A percentile compares a stretch with the other conserved stretches of the same genome.
Conservation (phyloP, 1,140 invertebrate genomes). For the Drosophila punjabiensis region DNA sequence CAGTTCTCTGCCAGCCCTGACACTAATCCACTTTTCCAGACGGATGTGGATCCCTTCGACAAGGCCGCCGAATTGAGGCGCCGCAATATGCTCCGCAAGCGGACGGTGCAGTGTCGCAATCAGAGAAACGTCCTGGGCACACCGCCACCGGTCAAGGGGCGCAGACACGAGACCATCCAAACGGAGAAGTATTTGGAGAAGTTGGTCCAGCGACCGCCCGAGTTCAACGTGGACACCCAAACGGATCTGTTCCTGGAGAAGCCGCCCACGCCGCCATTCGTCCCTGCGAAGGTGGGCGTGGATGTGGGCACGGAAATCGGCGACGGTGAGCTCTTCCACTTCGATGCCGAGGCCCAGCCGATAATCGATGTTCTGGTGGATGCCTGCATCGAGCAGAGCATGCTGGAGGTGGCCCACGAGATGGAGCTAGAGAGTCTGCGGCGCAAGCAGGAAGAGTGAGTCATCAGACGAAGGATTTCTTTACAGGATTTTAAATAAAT, state of each 20-base stretch:
- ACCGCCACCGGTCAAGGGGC: conserved; percentile 91
- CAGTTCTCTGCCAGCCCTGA: conserved; percentile 46
- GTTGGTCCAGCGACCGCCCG: conserved; percentile 90
- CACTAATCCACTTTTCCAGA: conserved; percentile 59
- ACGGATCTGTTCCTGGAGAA: conserved; percentile 94
- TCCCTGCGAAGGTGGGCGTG: conserved; percentile 91
- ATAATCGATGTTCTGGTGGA: conserved; percentile 95
- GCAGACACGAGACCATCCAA: conserved; percentile 93
- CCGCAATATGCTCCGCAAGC: conserved; percentile 86
- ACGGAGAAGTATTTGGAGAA: conserved; percentile 95
- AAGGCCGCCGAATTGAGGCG: conserved; percentile 86
- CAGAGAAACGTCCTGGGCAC: conserved; percentile 87
- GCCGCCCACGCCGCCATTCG: conserved; percentile 90
- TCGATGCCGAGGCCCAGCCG: conserved; percentile 94
- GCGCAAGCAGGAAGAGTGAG: conserved; percentile 89
- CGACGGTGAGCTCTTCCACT: conserved; percentile 96
- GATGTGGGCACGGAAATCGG: conserved; percentile 94
- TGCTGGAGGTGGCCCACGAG: conserved; percentile 93
- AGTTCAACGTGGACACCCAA: conserved; percentile 91
- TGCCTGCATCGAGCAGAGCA: conserved; percentile 94
- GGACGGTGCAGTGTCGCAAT: conserved; percentile 85
- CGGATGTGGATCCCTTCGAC: conserved; percentile 78
- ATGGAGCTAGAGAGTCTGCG: conserved; percentile 91
- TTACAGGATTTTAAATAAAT: not conserved
- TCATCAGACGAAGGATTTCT: not conserved